Evolutionary conservation across 1,140 invertebrate genomes (phyloP).

Genomic region (Bombus confusus): DNA sequence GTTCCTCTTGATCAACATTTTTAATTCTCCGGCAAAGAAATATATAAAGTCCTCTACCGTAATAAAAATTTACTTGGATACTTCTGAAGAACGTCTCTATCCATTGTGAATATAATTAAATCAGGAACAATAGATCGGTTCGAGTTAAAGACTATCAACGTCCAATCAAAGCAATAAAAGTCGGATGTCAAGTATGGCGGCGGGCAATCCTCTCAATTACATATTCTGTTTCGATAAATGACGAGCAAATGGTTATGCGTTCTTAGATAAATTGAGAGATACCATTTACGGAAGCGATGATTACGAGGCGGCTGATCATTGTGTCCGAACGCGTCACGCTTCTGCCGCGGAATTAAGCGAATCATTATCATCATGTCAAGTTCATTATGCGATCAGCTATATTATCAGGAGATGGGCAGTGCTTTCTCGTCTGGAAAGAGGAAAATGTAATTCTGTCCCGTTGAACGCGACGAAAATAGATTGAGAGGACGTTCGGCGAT

Average conservation of each 20-base stretch:
- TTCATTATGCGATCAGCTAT: conserved; percentile 54
- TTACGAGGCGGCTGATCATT: conserved; percentile 24
- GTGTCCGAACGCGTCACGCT: conserved; percentile 28
- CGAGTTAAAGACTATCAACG: background rate
- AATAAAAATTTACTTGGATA: background rate
- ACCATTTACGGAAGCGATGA: conserved; percentile 16
- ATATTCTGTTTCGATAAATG: background rate
- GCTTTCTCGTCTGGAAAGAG: conserved; percentile 38
- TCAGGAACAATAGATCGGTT: background rate
- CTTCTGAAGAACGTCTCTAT: background rate
- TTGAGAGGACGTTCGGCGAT: conserved; percentile 48
- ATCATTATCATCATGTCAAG: conserved; percentile 64
- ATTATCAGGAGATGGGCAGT: conserved; percentile 28
- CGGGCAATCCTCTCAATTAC: background rate
- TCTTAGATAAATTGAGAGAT: conserved; percentile 14
- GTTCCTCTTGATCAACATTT: no score
- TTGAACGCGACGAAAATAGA: conserved; percentile 46
- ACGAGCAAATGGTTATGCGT: background rate
- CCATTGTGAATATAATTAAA: background rate
- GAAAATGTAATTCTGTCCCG: conserved; percentile 42
- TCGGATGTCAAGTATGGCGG: background rate
- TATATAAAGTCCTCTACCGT: background rate
- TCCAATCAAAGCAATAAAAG: background rate
- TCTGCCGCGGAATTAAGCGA: conserved; percentile 57
- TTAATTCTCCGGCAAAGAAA: background rate